Conservation (phyloP, 2,113 vertebrate genomes). For the Opisthocomus hoazin region DNA sequence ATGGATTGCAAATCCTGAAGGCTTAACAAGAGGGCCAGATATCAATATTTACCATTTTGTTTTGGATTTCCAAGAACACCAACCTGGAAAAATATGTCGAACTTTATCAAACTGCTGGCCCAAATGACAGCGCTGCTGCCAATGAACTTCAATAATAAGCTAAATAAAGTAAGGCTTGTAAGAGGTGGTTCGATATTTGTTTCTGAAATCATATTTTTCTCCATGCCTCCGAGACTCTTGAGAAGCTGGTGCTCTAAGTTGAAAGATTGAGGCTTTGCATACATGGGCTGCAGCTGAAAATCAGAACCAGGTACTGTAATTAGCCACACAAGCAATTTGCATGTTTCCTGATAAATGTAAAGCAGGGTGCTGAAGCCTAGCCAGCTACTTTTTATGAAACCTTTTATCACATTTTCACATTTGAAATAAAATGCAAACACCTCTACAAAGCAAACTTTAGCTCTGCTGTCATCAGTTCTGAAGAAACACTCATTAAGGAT, state of each 20-base stretch:
- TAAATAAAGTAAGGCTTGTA: neutral
- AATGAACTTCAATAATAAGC: neutral
- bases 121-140: neutral
- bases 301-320: neutral
- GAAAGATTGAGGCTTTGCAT: neutral
- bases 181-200: neutral
- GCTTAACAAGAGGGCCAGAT: neutral
- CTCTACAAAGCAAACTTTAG: neutral
- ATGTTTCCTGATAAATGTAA: neutral
- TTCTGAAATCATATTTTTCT: neutral
- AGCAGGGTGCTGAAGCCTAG: neutral
- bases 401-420: neutral
- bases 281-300: neutral
- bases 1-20: neutral
- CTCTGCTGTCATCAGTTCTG: neutral
- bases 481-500: neutral
- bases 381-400: neutral
- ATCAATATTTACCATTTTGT: neutral
- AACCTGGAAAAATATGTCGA: neutral
- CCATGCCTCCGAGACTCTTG: neutral
- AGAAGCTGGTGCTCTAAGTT: neutral
- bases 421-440: neutral
- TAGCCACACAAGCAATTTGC: neutral
- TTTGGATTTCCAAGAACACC: neutral
- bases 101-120: neutral